A percentile compares a stretch with the other conserved stretches of the same genome.
These are phyloP conservation scores for Eledone cirrhosa DNA, from an alignment of 2,888 invertebrate species.

Conservation along the genomic window DNA sequence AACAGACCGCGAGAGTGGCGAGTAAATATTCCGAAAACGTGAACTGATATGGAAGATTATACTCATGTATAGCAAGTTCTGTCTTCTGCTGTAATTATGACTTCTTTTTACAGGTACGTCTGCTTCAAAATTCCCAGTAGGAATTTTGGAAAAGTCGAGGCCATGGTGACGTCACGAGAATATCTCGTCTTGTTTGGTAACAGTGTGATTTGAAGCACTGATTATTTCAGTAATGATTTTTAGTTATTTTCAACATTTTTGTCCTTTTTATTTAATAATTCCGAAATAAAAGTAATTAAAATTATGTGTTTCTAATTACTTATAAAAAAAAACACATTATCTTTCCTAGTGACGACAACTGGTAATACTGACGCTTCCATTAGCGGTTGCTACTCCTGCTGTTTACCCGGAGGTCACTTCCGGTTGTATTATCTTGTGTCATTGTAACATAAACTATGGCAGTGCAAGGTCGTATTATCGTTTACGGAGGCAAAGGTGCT, in stretches of 20 bases:
- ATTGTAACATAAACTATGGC: constrained; percentile 32
- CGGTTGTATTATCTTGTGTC: background rate
- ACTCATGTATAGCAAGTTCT: constrained; percentile 28
- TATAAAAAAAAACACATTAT: too few relatives aligned
- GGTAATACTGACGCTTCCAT: background rate
- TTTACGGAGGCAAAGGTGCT: constrained; percentile 97
- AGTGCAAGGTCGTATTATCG: constrained; percentile 71
- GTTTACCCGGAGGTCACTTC: constrained; percentile 3
- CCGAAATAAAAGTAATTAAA: too few relatives aligned
- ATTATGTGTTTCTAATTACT: too few relatives aligned
- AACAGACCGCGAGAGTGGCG: constrained; percentile 29
- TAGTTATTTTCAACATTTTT: background rate
- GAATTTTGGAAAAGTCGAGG: constrained; percentile 35
- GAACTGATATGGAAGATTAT: constrained; percentile 27
- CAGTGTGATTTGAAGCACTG: constrained; percentile 20
- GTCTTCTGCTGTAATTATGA: constrained; percentile 26
- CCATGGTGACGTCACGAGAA: constrained; percentile 60
- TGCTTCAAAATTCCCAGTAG: constrained; percentile 28
- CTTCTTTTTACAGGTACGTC: constrained; percentile 26
- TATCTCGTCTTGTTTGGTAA: constrained; percentile 24
- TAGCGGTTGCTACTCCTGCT: too few relatives aligned
- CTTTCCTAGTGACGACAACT: background rate
- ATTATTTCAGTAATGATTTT: constrained; percentile 10
- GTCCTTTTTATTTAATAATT: too few relatives aligned
- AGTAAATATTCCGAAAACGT: constrained; percentile 25